These are phyloP conservation scores for Daphoenositta chrysoptera DNA, from an alignment of 2,113 vertebrate genomes.

Conservation along the genomic window DNA sequence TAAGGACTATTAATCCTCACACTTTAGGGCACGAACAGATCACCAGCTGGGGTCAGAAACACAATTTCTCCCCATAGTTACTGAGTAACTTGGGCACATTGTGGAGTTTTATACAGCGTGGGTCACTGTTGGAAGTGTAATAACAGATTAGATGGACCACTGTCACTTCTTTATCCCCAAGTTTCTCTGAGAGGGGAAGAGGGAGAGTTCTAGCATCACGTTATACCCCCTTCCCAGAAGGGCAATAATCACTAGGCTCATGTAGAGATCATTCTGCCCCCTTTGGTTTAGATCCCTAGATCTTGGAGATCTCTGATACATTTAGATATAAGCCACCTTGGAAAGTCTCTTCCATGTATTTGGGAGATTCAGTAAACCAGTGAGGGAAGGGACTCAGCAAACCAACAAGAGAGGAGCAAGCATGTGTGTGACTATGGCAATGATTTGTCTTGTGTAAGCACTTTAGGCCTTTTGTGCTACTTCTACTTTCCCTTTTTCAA, in stretches of 20 bases:
- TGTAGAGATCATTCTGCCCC: not conserved
- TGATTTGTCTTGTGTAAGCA: not conserved
- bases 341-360: not conserved
- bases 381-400: not conserved
- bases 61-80: constrained; percentile 36
- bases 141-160: constrained; percentile 44
- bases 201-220: not conserved
- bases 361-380: not conserved
- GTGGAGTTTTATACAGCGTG: not conserved
- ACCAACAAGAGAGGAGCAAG: not conserved
- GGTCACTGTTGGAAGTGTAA: constrained; percentile 53
- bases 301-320: not conserved
- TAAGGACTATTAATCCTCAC: constrained; percentile 59
- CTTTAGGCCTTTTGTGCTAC: not conserved
- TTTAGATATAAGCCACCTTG: not conserved
- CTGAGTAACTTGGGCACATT: constrained; percentile 49
- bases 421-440: not conserved
- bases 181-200: not conserved
- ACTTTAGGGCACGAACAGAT: constrained; percentile 70
- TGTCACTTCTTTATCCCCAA: not conserved
- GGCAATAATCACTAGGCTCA: not conserved
- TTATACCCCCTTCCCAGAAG: not conserved
- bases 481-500: not conserved
- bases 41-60: constrained; percentile 69
- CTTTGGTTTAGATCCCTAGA: not conserved